A percentile compares a stretch with the other conserved stretches of the same genome.
Conservation (phyloP, 2,113 vertebrate species). For the Gambusia affinis region DNA sequence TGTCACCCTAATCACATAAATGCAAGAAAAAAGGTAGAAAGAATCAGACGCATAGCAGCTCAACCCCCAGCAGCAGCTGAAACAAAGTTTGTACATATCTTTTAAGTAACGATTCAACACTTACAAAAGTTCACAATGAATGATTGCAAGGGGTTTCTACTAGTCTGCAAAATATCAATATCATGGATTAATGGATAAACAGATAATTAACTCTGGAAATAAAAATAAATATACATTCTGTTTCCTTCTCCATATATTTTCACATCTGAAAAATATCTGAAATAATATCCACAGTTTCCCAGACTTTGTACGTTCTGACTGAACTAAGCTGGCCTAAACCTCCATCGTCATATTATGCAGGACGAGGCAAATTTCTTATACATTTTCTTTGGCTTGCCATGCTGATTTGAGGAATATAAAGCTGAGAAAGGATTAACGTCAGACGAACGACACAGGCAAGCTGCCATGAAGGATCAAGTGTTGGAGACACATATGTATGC, state of each 20-base stretch:
- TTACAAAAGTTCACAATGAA: neutral
- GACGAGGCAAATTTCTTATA: neutral
- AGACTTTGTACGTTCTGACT: neutral
- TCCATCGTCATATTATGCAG: constrained; percentile 25
- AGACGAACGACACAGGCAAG: constrained; percentile 23
- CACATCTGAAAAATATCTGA: neutral
- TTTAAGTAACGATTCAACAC: neutral
- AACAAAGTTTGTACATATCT: neutral
- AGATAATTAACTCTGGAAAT: no score
- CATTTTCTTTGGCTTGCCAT: constrained; percentile 32
- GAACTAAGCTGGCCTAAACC: constrained; percentile 3
- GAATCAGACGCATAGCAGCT: constrained; percentile 13
- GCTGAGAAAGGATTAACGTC: constrained; percentile 39
- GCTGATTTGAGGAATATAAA: constrained; percentile 37
- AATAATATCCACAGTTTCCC: neutral
- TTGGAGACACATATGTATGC: constrained; percentile 13
- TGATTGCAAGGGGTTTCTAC: no score
- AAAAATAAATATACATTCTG: no score
- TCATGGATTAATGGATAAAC: no score
- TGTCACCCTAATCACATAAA: constrained; percentile 62
- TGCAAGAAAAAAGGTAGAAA: constrained; percentile 36
- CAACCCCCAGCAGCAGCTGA: neutral
- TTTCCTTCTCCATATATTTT: no score
- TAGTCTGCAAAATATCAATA: no score
- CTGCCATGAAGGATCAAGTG: constrained; percentile 36